A percentile compares a stretch with the other conserved stretches of the same genome.
phyloP scores from a whole-genome alignment of 2,797 vertebrate species.

The Pelochelys cantorii region DNA sequence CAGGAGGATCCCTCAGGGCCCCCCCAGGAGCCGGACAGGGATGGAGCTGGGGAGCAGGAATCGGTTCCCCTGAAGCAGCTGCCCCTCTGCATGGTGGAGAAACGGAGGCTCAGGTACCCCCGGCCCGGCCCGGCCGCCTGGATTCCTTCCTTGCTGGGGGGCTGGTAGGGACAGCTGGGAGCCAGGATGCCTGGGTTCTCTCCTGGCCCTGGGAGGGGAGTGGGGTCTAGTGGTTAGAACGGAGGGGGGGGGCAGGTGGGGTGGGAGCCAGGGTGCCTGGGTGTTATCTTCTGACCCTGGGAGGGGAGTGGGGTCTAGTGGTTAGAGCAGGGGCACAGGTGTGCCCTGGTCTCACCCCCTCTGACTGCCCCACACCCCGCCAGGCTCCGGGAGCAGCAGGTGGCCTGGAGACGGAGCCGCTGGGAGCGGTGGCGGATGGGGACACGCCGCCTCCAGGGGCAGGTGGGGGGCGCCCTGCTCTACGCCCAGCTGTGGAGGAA shows the following conservation, averaged over 20 bases:
- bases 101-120: constrained; percentile 79
- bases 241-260: too few species aligned
- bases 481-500: constrained; percentile 80
- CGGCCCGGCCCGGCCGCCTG: background rate
- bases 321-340: too few species aligned
- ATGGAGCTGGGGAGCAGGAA: constrained; percentile 7
- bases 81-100: constrained; percentile 79
- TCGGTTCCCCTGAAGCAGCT: constrained; percentile 68
- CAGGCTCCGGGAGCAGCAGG: background rate
- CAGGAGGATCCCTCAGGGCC: background rate
- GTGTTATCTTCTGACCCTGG: too few species aligned
- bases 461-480: constrained; percentile 30
- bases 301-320: too few species aligned
- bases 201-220: too few species aligned
- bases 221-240: too few species aligned
- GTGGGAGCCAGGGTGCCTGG: too few species aligned
- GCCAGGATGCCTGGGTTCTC: too few species aligned
- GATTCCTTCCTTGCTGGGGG: background rate
- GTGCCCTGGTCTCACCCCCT: background rate
- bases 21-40: background rate
- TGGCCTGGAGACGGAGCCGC: background rate
- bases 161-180: too few species aligned
- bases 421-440: constrained; percentile 78
- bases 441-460: constrained; percentile 52
- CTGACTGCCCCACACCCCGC: background rate